Percentiles rank a stretch among this genome's conserved stretches.
These are phyloP conservation scores for Eolophus roseicapilla DNA, from an alignment of 2,113 vertebrate genomes.

Conservation along the genomic window DNA sequence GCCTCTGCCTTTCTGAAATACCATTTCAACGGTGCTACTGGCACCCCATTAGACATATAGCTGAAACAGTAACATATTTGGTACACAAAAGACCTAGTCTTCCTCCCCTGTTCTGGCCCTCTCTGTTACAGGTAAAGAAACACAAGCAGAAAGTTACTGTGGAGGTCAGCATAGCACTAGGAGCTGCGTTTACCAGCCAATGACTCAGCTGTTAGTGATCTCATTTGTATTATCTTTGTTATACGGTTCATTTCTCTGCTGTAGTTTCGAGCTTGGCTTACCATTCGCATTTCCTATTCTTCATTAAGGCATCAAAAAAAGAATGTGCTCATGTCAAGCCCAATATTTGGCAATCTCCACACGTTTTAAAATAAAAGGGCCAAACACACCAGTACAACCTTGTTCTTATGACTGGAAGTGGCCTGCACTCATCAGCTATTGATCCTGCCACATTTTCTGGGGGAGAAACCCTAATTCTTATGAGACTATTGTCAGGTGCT, in stretches of 20 bases:
- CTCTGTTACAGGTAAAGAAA: not conserved
- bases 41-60: not conserved
- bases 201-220: not conserved
- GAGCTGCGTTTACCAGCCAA: not conserved
- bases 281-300: not conserved
- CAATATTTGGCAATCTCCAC: not conserved
- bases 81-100: not conserved
- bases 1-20: not conserved
- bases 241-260: not conserved
- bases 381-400: not conserved
- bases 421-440: not conserved
- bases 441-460: not conserved
- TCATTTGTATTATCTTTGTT: not conserved
- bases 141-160: not conserved
- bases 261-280: not conserved
- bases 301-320: not conserved
- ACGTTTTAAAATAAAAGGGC: not conserved
- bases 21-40: not conserved
- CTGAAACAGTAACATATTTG: not conserved
- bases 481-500: too few relatives aligned
- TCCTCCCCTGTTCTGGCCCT: not conserved
- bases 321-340: not conserved
- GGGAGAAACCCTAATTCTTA: not conserved
- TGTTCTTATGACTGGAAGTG: not conserved
- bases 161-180: not conserved